Evolutionary conservation across 1,140 invertebrate species (phyloP).

Genomic region (Rhyacophila brunnea): DNA sequence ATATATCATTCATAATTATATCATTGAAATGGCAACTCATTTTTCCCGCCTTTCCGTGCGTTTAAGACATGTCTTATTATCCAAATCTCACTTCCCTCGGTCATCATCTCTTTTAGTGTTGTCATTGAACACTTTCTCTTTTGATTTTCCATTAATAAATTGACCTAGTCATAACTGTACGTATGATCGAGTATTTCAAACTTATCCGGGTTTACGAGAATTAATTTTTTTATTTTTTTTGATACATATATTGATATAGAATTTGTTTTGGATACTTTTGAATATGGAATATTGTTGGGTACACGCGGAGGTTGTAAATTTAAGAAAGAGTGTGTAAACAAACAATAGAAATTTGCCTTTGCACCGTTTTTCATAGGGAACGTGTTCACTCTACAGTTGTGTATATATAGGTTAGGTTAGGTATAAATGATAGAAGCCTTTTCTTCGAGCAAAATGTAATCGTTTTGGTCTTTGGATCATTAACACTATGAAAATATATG

Average conservation of each 20-base stretch:
- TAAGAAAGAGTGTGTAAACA: background rate
- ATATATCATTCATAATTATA: no score
- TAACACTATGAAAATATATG: conserved; percentile 14
- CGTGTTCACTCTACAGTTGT: conserved; percentile 1
- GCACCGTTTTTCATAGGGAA: background rate
- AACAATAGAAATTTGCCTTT: background rate
- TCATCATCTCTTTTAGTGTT: no score
- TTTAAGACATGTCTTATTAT: no score
- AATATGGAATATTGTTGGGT: no score
- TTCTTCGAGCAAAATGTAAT: background rate
- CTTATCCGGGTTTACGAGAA: no score
- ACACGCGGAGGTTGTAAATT: no score
- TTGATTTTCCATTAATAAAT: no score
- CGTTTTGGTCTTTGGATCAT: background rate
- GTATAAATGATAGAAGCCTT: background rate
- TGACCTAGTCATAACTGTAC: background rate
- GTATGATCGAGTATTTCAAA: background rate
- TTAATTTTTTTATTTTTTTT: no score
- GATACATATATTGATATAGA: background rate
- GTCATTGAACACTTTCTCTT: no score
- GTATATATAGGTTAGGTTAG: background rate
- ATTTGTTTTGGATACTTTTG: background rate
- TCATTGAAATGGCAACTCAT: no score
- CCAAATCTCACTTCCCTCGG: no score
- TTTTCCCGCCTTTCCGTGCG: no score